These are phyloP conservation scores for Adoxophyes honmai DNA, from an alignment of 1,140 invertebrate genomes.

Conservation along the genomic window DNA sequence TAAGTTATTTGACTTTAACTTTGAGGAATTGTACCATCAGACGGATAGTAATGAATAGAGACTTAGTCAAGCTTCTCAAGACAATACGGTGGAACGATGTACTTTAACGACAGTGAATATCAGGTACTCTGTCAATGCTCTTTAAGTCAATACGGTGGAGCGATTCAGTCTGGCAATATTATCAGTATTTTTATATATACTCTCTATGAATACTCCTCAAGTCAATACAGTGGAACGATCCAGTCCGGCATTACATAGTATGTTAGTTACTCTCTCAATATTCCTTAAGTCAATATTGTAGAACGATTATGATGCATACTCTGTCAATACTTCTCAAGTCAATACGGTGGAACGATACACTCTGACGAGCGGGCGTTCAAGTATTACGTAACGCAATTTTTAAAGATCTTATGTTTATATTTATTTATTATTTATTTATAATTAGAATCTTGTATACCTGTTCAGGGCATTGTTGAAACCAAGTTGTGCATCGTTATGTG, in stretches of 20 bases:
- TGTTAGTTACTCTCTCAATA: slow-evolving; percentile 7
- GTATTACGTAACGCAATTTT: no score
- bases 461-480: background rate
- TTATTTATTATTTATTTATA: no score
- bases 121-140: slow-evolving; percentile 16
- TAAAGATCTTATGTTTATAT: no score
- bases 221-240: background rate
- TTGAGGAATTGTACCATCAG: no score
- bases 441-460: background rate
- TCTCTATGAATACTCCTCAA: background rate
- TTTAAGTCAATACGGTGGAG: background rate
- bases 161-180: background rate
- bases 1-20: no score
- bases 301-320: slow-evolving; percentile 12
- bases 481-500: background rate
- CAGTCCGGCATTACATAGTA: no score
- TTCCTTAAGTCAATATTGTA: slow-evolving; percentile 12
- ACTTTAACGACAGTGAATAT: background rate
- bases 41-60: background rate
- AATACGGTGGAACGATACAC: background rate
- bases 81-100: background rate
- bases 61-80: background rate
- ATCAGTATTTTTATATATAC: no score
- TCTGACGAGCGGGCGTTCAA: no score
- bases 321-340: slow-evolving; percentile 8